Evolutionary conservation across 2,888 invertebrate species (phyloP), one percentile per base, ranked within the genome.

Genomic region (Phlogophora meticulosa): DNA sequence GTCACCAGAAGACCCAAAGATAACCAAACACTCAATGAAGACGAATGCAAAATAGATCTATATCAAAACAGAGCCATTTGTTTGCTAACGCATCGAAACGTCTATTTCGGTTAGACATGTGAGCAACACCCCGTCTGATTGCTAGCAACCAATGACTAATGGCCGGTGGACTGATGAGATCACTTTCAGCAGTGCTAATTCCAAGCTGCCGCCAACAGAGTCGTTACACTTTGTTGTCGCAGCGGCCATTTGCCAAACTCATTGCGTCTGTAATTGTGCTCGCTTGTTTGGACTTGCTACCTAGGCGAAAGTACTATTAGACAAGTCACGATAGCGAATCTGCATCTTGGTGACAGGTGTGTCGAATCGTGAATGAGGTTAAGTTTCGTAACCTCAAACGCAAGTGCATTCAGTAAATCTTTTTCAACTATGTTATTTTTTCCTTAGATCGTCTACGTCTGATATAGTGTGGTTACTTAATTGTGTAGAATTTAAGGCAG

Each of bases 121-220:
- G 81, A 83, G 81, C 72, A 80, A 73, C 66, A 58, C 61, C 56
- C 57, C 66, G 53, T 69, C 61, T 66, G 78, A 82, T 78, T 82
- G 80, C 83, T 80, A 75, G 80, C 81, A 88, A 80, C 87, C 87
- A 90, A 92, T 94, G 93, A 94, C 88, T 94, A 94, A 94, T 92
- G 91, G 84, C 82, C 82, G 59, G 77, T 76, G 75, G 68, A 63
- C 86, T 59, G 90, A 92, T 94, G 94, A 94, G 93, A 92, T 94
- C 94, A 94, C 89, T 90, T 90, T 88, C 88, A 90, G 90, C 89
- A 85, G 88, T 86, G 89, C 91, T 93, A 94, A 94, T 94, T 94
- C 85, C 81, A 85, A 87, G 84, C 86, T 86, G 86, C 83, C 88
- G 58, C 72, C 87, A 56, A 38, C 24, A 80, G 84, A 86, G 88